These are phyloP conservation scores for Dicentrarchus labrax DNA, from an alignment of 2,113 vertebrate species.

Conservation along the genomic window DNA sequence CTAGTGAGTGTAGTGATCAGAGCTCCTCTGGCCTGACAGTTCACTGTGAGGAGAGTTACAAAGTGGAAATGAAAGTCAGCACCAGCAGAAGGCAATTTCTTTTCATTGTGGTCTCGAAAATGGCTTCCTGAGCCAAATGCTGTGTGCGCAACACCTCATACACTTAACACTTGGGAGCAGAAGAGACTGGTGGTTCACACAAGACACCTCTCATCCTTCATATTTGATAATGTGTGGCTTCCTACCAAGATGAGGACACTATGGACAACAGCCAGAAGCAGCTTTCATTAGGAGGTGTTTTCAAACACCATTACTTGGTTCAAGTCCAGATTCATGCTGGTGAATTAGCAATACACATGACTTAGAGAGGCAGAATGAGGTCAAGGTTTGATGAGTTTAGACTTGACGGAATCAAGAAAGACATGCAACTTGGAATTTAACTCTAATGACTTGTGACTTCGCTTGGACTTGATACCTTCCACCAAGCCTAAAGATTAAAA, in stretches of 20 bases:
- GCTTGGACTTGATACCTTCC: too few relatives aligned
- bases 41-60: neutral
- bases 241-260: neutral
- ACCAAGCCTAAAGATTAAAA: too few relatives aligned
- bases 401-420: too few relatives aligned
- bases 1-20: constrained; percentile 3
- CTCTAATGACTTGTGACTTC: too few relatives aligned
- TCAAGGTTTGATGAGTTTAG: too few relatives aligned
- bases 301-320: neutral
- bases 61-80: constrained; percentile 16
- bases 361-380: too few relatives aligned
- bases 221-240: constrained; percentile 2
- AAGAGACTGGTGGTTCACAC: constrained; percentile 1
- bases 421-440: too few relatives aligned
- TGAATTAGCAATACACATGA: neutral
- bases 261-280: neutral
- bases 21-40: neutral
- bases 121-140: constrained; percentile 3
- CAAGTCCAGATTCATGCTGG: neutral
- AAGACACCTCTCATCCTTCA: neutral
- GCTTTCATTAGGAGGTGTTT: neutral
- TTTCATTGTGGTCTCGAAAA: constrained; percentile 10
- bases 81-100: constrained; percentile 15
- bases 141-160: neutral
- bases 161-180: neutral